Conservation (phyloP, 2,113 vertebrate genomes). For the Oriolus oriolus region DNA sequence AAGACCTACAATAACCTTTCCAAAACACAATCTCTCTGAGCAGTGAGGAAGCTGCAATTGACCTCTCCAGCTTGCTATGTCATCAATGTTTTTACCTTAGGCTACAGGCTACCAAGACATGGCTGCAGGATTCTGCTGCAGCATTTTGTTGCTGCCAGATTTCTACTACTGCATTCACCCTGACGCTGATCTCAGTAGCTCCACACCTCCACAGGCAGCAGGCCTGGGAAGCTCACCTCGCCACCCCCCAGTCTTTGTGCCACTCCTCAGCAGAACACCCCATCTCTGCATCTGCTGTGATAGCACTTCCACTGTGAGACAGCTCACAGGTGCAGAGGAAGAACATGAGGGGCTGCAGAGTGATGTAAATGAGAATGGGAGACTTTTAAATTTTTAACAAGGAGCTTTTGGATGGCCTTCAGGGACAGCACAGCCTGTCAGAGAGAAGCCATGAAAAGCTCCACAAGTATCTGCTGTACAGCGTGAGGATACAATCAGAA, state of each 20-base stretch:
- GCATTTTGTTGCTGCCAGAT: not conserved
- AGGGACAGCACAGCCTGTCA: not conserved
- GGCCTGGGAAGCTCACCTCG: not conserved
- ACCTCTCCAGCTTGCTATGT: not conserved
- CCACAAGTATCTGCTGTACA: not conserved
- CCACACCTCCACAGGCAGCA: not conserved
- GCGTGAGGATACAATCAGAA: not conserved
- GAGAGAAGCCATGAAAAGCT: not conserved
- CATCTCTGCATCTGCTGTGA: not conserved
- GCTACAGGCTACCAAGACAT: not conserved
- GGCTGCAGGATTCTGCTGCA: not conserved
- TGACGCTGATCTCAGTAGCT: rapidly evolving
- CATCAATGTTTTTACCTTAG: not conserved
- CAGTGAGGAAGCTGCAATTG: not conserved
- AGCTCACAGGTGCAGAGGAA: not conserved
- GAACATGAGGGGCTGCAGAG: not conserved
- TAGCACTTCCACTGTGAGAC: not conserved
- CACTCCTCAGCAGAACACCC: not conserved
- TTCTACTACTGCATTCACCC: not conserved
- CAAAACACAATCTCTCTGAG: not conserved
- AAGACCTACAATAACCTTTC: not conserved
- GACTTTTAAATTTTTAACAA: not conserved
- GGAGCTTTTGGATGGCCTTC: not conserved
- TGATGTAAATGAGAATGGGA: rapidly evolving
- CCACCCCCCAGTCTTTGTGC: not conserved